Evolutionary conservation across 2,888 invertebrate species (phyloP).

Genomic region (Lissonota sp.): DNA sequence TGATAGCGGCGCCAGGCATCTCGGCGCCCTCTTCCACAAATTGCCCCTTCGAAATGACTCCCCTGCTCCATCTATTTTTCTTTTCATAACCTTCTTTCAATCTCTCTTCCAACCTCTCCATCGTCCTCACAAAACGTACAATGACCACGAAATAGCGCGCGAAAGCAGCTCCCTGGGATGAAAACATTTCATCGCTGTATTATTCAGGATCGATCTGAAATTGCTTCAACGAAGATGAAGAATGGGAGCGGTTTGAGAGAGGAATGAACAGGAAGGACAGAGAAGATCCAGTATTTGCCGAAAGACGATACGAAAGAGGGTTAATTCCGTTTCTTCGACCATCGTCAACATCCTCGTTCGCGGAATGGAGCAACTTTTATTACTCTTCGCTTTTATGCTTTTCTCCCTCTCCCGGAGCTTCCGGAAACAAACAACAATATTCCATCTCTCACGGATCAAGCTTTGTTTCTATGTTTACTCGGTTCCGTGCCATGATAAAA

Average conservation of each 20-base stretch:
- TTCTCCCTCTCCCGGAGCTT: slow-evolving; percentile 11
- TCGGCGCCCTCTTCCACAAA: slow-evolving; percentile 55
- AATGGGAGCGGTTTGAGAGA: slow-evolving; percentile 43
- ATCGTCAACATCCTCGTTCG: slow-evolving; percentile 12
- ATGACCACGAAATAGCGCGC: slow-evolving; percentile 42
- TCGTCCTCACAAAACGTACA: slow-evolving; percentile 17
- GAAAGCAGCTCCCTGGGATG: slow-evolving; percentile 21
- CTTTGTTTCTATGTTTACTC: slow-evolving; percentile 9
- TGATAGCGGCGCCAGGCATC: slow-evolving; percentile 63
- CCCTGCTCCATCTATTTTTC: slow-evolving; percentile 42
- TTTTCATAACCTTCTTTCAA: slow-evolving; percentile 36
- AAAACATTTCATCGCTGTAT: slow-evolving; percentile 48
- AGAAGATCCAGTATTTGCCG: slow-evolving; percentile 30
- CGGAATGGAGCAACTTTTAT: background rate
- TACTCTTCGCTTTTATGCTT: slow-evolving; percentile 34
- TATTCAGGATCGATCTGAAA: slow-evolving; percentile 69
- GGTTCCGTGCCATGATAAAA: background rate
- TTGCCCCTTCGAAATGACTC: slow-evolving; percentile 44
- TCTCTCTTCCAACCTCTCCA: background rate
- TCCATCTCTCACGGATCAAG: background rate
- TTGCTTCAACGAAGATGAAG: slow-evolving; percentile 67
- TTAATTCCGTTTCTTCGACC: slow-evolving; percentile 42
- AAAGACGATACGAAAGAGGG: slow-evolving; percentile 17
- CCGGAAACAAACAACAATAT: slow-evolving; percentile 29
- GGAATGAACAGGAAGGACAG: slow-evolving; percentile 3